phyloP scores from a whole-genome alignment of 1,140 invertebrate species.

The Macrotrachela quadricornifera region DNA sequence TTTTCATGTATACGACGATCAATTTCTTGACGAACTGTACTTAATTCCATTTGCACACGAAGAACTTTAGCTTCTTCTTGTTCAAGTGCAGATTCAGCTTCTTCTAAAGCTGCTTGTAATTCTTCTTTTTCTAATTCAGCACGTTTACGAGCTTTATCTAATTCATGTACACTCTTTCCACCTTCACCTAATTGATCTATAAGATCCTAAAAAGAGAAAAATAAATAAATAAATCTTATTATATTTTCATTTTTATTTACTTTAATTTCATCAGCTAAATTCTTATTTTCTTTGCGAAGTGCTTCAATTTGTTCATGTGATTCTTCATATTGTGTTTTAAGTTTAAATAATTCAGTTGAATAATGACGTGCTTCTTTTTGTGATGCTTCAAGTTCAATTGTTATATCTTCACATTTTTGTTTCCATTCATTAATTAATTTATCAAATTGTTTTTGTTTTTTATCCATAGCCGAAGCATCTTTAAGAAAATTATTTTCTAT shows the following conservation, averaged over 20 bases:
- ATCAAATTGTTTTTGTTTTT: constrained; percentile 99
- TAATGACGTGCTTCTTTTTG: constrained; percentile 98
- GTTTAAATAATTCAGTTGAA: constrained; percentile 93
- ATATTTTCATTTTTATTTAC: no score
- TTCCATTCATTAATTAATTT: constrained; percentile 99
- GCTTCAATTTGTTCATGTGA: constrained; percentile 81
- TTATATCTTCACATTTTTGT: constrained; percentile 88
- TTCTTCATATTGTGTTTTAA: constrained; percentile 92
- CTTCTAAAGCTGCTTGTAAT: constrained; percentile 88
- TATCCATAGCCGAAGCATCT: constrained; percentile 86
- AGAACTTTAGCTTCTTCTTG: constrained; percentile 49
- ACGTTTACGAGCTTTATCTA: constrained; percentile 89
- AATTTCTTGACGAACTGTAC: constrained; percentile 90
- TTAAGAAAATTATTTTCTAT: no score
- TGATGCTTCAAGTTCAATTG: constrained; percentile 83
- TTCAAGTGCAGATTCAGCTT: constrained; percentile 92
- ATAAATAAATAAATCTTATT: no score
- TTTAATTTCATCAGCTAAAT: constrained; percentile 48
- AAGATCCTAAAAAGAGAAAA: constrained; percentile 41
- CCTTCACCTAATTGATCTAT: constrained; percentile 95
- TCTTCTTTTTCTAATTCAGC: constrained; percentile 97
- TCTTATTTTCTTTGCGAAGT: constrained; percentile 95
- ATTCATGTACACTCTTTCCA: constrained; percentile 70
- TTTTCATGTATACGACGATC: constrained; percentile 85
- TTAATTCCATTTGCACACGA: constrained; percentile 81